Evolutionary conservation across 1,140 invertebrate genomes (phyloP), one percentile per base, ranked within the genome.

Genomic region (Solen grandis): DNA sequence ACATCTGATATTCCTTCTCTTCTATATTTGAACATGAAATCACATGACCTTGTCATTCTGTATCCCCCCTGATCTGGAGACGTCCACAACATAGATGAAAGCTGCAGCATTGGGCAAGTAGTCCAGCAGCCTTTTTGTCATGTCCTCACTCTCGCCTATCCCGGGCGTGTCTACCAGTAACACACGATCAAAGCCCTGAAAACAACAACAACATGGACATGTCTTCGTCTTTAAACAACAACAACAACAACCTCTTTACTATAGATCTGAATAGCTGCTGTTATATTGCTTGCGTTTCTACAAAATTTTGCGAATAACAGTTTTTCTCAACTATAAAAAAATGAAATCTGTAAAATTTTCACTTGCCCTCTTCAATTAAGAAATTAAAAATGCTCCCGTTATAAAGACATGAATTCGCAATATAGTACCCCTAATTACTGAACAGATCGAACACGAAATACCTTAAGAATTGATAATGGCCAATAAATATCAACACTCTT

Each of bases 1-100:
- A n/a, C n/a, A n/a, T n/a, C n/a, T n/a, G n/a, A n/a, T n/a, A n/a
- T n/a, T n/a, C n/a, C n/a, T n/a, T n/a, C n/a, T n/a, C n/a, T n/a
- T n/a, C n/a, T n/a, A n/a, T n/a, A n/a, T n/a, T n/a, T n/a, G n/a
- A n/a, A n/a, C n/a, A n/a, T n/a, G n/a, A n/a, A n/a, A n/a, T n/a
- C n/a, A n/a, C n/a, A n/a, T n/a, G n/a, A 88, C 84, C 69, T 85
- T 62, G 46, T 88, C 87, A 46, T 81, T 62, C 29, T 88, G 87
- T 14, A 88, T 79, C 10, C 87, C 87, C 14, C 85, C 85, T 31
- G 85, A 75, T 54, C 84, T 87, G 35, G 74, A 41, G 27, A 59
- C 76, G 46, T 87, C 87, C 25, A 88, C 82, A 22, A 88, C 85
- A 62, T 88, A 88, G 27, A 88, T 84, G 72, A 88, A 88, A 14